Evolutionary conservation across 2,113 vertebrate species (phyloP), one percentile per base, ranked within the genome.

Genomic region (Crocuta crocuta): DNA sequence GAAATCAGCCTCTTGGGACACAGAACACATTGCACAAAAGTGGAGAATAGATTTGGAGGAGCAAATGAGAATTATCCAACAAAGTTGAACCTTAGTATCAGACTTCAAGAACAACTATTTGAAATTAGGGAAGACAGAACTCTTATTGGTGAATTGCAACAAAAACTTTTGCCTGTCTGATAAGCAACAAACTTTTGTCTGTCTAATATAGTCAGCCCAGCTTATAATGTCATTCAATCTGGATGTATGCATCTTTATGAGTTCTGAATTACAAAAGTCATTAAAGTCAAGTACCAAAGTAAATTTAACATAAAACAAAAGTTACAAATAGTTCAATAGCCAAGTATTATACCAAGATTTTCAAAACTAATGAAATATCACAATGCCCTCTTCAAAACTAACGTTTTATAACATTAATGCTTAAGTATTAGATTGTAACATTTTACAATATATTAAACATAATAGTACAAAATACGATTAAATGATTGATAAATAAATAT

Each of bases 91-190:
- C 35, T 91, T 15, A 58, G 21, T 66, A 74, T 31, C 66, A 61
- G 33, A 84, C 78, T 97, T 73, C 10, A 73, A 95, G 26, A 93
- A 4, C 23, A 91, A 97, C 61, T 88, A 76, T 83, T 10, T 73
- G 39, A 93, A 91, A 90, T 90, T 66, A 90, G 73, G 61, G 70
- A 95, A 95, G 48, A 78, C 15, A 80, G 45, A 87, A 88, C 70
- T 80, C 89, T 95, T 78, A 82, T 28, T 78, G 43, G 45, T 83
- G 33, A 17, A 92, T 90, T 91, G 84, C 35, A 83, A 85, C 63
- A 96, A 79, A 96, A 96, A 78, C 13, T 82, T 87, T 28, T 85
- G 16, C 43, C 76, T 48, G 50, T 92, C 58, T 96, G 84, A 61
- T 17, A 74, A 28, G n/a, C 0, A 48, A 48, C 6, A 48, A 48